Base-by-base conservation (phyloP, 1,140 invertebrate species). In the Drosophila saltans region DNA sequence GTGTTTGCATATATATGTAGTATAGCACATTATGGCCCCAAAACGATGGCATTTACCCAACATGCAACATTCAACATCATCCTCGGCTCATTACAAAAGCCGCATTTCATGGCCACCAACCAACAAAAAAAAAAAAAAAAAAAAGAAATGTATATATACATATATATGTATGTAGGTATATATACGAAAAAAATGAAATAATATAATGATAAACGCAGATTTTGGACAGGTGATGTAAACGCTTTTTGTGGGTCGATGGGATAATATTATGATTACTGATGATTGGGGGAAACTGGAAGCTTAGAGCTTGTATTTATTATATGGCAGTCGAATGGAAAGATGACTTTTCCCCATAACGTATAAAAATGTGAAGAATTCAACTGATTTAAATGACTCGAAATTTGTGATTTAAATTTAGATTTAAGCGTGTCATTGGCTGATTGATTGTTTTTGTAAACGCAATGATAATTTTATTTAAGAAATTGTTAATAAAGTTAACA, bases 31-130 rank as follows among this genome's bases (percentile, higher is more conserved):
- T 36, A 36, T 7, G 33, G 6, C 33, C 33, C 6, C 33, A 36
- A 63, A 79, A 75, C 55, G 72, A 33, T 48, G 52, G 69, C 68
- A 71, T 81, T 45, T 45, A 67, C 55, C 55, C 33, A 62, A 59
- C 45, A 69, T 39, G 10, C 39, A 28, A 66, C 69, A 76, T 39
- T 41, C 72, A 66, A 66, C 81, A 88, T 86, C 83, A 86, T 86
- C 72, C 80, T 88, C 67, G 62, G 52, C 83, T 80, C 82, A 86
- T 86, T 86, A 88, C 72, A 73, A 81, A 86, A 81, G 75, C 67
- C 63, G 55, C 64, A 60, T 73, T 63, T 81, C 75, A 85, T 67
- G 45, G 65, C 69, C 73, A 11, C 58, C 62, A 64, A 66, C 45
- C 2, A 52, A 43, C 2, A 43, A 43, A 2, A 36, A 36, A 36